Evolutionary conservation across 2,888 invertebrate genomes (phyloP).

Genomic region (Leptopilina drosophilae): DNA sequence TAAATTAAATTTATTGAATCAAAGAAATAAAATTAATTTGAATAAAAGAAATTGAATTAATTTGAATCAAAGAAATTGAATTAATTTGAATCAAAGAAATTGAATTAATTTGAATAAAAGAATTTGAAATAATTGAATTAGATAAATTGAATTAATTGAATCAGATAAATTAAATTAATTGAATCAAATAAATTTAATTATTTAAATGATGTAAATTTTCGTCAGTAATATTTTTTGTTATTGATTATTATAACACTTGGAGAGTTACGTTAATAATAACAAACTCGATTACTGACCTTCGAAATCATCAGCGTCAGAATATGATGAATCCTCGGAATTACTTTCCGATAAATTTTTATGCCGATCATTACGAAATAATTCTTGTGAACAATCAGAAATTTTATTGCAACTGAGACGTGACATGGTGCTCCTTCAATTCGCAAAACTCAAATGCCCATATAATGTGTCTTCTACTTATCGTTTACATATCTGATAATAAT

Average conservation of each 20-base stretch:
- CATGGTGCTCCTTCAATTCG: conserved; percentile 28
- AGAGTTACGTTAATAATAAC: no score
- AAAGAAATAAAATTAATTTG: no score
- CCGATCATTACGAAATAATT: conserved; percentile 21
- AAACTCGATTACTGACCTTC: conserved; percentile 29
- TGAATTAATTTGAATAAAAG: no score
- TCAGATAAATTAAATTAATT: no score
- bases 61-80: no score
- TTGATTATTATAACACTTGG: neutral
- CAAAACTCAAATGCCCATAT: conserved; percentile 32
- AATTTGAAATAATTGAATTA: no score
- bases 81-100: no score
- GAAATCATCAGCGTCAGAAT: conserved; percentile 27
- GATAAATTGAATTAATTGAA: no score
- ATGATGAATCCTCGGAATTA: conserved; percentile 22
- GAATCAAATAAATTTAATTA: no score
- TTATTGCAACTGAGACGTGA: conserved; percentile 33
- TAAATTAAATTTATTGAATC: no score
- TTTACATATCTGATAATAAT: conserved; percentile 24
- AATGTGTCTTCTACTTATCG: conserved; percentile 33
- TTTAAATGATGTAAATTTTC: no score
- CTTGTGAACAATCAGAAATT: conserved; percentile 35
- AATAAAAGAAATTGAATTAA: no score
- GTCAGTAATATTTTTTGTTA: neutral
- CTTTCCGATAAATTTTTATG: conserved; percentile 32